Conservation (phyloP, 1,140 invertebrate genomes). For the Halictus rubicundus region DNA sequence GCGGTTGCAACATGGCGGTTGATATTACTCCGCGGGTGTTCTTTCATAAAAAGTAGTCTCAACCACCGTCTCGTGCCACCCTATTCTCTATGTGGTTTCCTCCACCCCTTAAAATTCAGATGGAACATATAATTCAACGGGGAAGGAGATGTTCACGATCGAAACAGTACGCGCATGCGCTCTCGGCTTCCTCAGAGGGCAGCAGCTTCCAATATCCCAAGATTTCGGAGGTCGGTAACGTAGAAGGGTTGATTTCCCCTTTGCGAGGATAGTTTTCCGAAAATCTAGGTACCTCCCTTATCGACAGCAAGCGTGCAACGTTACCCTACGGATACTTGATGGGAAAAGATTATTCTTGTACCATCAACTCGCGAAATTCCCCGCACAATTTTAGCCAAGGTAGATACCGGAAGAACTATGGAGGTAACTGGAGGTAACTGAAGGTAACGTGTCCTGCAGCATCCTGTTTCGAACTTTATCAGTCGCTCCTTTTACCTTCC, state of each 20-base stretch:
- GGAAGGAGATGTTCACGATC: constrained; percentile 64
- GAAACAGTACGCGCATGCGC: constrained; percentile 75
- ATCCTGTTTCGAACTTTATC: neutral
- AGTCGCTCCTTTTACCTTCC: neutral
- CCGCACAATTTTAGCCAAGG: neutral
- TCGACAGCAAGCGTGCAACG: constrained; percentile 15
- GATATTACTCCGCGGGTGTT: neutral
- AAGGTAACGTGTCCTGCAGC: neutral
- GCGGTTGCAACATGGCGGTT: neutral
- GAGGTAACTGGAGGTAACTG: too few relatives aligned
- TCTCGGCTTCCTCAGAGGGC: constrained; percentile 64
- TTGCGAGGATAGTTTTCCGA: constrained; percentile 24
- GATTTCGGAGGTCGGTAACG: constrained; percentile 61
- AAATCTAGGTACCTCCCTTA: constrained; percentile 15
- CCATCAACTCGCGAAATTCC: neutral
- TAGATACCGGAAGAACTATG: neutral
- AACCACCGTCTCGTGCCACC: neutral
- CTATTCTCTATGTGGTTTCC: neutral
- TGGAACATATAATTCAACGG: constrained; percentile 31
- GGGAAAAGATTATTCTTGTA: neutral
- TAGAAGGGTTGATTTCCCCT: constrained; percentile 49
- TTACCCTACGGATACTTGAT: neutral
- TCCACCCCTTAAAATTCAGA: constrained; percentile 18
- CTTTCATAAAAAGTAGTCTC: neutral
- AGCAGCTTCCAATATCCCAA: constrained; percentile 28